Evolutionary conservation across 2,888 invertebrate species (phyloP), one percentile per base, ranked within the genome.

Genomic region (Erebia aethiops): DNA sequence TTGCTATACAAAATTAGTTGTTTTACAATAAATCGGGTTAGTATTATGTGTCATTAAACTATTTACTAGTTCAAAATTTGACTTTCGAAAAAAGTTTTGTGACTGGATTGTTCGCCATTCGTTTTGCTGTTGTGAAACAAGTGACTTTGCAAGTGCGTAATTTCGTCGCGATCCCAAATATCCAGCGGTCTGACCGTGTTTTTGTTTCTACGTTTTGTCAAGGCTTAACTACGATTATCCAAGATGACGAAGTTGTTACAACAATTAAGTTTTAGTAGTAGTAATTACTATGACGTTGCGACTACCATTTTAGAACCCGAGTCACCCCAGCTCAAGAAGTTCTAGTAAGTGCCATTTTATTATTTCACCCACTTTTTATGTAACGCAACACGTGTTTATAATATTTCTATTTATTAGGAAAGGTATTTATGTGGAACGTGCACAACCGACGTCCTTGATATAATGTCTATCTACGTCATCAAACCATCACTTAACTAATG

Each of bases 191-290:
- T 77, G 77, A 83, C 92, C 91, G 91, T 92, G 84, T 87, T 89
- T 90, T 85, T 81, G 75, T 79, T 79, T 77, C 77, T 73, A 85
- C 87, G 91, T 89, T 85, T 75, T 75, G 81, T 77, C 84, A 90
- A 89, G 91, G 92, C 92, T 87, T 86, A 92, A 93, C 70, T 92
- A 92, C 92, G 92, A 83, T 82, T 92, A 78, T 72, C 79, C 91
- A 93, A 84, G 87, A 93, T 93, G 93, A 93, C 92, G 84, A 93
- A 93, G 91, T 88, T 93, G 84, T 85, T 93, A 86, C 91, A 91
- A 86, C 92, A 92, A 82, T 92, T 93, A 90, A 89, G 87, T 85
- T 93, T 92, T 92, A 93, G 91, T 91, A 93, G 91, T 93, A 93
- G 89, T 92, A 91, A 86, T 84, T 91, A 87, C 82, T 88, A 86